Base-by-base conservation (phyloP, 2,113 vertebrate genomes). In the Heterotilapia buettikoferi region DNA sequence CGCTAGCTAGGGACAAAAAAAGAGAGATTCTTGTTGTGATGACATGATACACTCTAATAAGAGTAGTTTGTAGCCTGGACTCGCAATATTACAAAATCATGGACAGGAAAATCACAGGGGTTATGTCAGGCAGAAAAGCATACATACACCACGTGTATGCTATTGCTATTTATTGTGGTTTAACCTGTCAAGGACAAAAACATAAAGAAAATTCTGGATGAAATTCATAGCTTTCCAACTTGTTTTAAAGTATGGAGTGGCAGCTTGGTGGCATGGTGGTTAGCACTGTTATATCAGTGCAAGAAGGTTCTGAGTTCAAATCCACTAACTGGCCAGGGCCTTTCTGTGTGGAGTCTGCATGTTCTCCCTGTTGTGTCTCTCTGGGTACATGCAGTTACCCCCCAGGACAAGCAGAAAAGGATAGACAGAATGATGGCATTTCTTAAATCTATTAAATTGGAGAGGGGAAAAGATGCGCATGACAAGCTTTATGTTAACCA, bases 401-500 rank as follows among this genome's bases (percentile, higher is more conserved):
- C 26, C 5, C 56, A 59, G 14, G 26, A 59, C 56, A 59, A 59
- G 56, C 56, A 57, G 0, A 16, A 57, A 57, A 57, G 13, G 7
- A 57, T 29, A 5, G 54, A 29, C 13, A 29, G 13, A 9, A 26
- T 16, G 26, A 59, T 59, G 13, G 26, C 56, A 9, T 59, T 29
- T 59, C 56, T 26, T 59, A 29, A 59, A 59, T 29, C 56, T 29
- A 16, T 29, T 29, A 16, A 59, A 29, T 29, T 59, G 56, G 56
- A 29, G 56, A 24, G 24, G 24, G 8, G 0, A 0, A 1, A 59
- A 61, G 56, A 29, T 61, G 1, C 1, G 1, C 3, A 61, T 29
- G 57, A 12, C 10, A 66, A 36, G 61, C 10, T 66, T 38, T 7
- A 38, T n/a, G 61, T 66, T 66, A 38, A 38, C 31, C 31, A 13